Conservation (phyloP, 2,797 vertebrate species). For the Cephalopachus bancanus region DNA sequence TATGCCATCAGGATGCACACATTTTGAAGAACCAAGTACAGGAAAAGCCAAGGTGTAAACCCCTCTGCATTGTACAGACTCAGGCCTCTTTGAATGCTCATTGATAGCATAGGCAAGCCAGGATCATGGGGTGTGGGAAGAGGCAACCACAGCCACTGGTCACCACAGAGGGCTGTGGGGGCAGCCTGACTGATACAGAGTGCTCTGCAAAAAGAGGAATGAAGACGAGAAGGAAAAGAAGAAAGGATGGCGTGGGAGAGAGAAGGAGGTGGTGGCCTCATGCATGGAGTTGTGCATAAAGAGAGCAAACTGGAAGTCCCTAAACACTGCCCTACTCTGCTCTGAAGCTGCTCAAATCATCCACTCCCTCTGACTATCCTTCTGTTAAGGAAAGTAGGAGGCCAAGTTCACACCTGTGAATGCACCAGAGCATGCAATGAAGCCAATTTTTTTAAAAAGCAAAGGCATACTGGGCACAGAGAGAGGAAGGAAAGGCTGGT, state of each 20-base stretch:
- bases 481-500: neutral
- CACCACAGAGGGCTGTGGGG: too few relatives aligned
- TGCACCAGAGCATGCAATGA: neutral
- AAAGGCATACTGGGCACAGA: neutral
- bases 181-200: neutral
- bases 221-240: neutral
- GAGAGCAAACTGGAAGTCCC: neutral
- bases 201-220: neutral
- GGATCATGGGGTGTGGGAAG: neutral
- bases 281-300: neutral
- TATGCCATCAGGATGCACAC: neutral
- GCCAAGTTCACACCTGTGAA: neutral
- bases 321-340: neutral
- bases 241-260: accelerated
- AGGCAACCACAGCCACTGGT: neutral
- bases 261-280: neutral
- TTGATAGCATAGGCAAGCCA: neutral
- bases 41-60: neutral
- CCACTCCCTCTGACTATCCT: neutral
- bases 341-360: neutral
- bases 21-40: neutral
- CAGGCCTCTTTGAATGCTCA: neutral
- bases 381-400: neutral
- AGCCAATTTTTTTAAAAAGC: neutral
- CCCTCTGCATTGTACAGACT: neutral